A percentile compares a stretch with the other conserved stretches of the same genome.
phyloP scores from a whole-genome alignment of 2,888 invertebrate genomes.

The Aethes cnicana region DNA sequence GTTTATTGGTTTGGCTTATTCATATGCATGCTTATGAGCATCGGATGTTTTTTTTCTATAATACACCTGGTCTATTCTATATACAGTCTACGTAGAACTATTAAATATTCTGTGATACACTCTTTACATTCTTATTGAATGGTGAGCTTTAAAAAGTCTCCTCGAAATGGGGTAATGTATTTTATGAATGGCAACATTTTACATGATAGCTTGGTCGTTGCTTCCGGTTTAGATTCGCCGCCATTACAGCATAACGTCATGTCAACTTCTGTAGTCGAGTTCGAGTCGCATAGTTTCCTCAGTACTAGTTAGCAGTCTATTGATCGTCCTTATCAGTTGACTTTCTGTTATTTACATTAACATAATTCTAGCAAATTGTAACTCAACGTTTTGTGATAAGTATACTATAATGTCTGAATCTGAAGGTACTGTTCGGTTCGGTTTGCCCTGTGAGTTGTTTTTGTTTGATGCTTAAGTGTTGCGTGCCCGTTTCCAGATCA shows the following conservation, averaged over 20 bases:
- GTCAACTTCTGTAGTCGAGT: slow-evolving; percentile 7
- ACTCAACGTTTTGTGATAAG: slow-evolving; percentile 49
- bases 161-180: neutral
- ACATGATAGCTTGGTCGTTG: neutral
- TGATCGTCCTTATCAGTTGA: slow-evolving; percentile 42
- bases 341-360: slow-evolving; percentile 32
- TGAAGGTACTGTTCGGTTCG: slow-evolving; percentile 64
- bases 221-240: slow-evolving; percentile 24
- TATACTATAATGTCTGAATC: slow-evolving; percentile 66
- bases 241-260: slow-evolving; percentile 29
- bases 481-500: slow-evolving; percentile 63
- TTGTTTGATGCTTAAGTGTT: slow-evolving; percentile 31
- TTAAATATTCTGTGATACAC: neutral
- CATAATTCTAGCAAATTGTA: slow-evolving; percentile 41
- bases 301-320: slow-evolving; percentile 15
- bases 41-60: too few species aligned
- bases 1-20: too few species aligned
- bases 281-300: neutral
- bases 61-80: too few species aligned
- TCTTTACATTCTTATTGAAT: neutral
- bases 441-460: slow-evolving; percentile 36
- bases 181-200: slow-evolving; percentile 12
- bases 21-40: too few species aligned
- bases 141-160: neutral
- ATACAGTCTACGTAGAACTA: too few species aligned